Conservation (phyloP, 2,113 vertebrate species). For the Seriola dumerili region DNA sequence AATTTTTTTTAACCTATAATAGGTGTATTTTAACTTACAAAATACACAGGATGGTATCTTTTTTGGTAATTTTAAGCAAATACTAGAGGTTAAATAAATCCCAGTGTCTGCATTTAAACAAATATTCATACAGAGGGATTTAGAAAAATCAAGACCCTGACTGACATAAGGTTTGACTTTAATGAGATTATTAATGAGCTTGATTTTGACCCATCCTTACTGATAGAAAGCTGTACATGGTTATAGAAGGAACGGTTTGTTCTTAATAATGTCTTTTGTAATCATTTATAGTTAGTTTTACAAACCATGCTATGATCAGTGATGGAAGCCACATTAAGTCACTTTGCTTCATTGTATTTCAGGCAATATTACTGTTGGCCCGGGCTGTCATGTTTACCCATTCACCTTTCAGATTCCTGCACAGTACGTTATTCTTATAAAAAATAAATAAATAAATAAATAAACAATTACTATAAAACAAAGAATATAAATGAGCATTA, state of each 20-base stretch:
- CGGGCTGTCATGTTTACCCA: constrained; percentile 71
- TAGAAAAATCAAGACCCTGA: background rate
- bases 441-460: background rate
- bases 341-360: constrained; percentile 9
- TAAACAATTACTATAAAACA: background rate
- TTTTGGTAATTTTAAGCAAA: background rate
- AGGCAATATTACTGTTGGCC: constrained; percentile 57
- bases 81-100: background rate
- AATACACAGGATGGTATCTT: no score
- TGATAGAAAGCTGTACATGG: background rate
- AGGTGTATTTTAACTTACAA: background rate
- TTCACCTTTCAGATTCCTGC: constrained; percentile 80
- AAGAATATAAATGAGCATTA: background rate
- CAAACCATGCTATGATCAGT: background rate
- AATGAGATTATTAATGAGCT: background rate
- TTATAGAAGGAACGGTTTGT: background rate
- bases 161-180: background rate
- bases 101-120: background rate
- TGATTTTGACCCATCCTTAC: background rate
- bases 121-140: background rate
- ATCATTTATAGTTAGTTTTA: background rate
- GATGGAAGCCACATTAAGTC: background rate
- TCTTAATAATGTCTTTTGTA: no score
- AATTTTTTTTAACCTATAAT: no score
- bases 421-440: constrained; percentile 62